Conservation (phyloP, 2,113 vertebrate genomes). For the Seriola dumerili region DNA sequence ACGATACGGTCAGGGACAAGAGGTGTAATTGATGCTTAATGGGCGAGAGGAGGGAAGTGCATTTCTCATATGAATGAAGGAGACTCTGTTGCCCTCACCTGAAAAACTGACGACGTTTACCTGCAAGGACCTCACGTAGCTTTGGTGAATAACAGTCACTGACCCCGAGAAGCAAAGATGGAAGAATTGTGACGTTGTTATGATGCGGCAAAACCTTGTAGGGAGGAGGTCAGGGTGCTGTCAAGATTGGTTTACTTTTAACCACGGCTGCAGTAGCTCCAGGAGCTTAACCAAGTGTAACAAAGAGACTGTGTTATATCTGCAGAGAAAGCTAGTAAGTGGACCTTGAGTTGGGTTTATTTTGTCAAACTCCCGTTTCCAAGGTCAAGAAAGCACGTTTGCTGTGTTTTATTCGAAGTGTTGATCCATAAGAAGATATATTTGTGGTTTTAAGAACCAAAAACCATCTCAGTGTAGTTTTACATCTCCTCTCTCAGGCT, state of each 20-base stretch:
- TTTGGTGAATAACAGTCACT: background rate
- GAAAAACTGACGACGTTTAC: too few relatives aligned
- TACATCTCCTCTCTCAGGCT: too few relatives aligned
- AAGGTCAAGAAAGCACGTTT: background rate
- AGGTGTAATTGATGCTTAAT: constrained; percentile 28
- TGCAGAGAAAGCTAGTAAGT: background rate
- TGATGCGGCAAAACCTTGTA: background rate
- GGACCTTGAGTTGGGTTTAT: background rate
- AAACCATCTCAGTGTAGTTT: too few relatives aligned
- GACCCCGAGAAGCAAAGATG: background rate
- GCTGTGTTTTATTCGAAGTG: too few relatives aligned
- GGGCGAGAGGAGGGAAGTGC: background rate
- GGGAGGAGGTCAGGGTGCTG: background rate
- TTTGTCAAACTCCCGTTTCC: background rate
- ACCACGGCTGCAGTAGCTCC: background rate
- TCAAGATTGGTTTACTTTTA: too few relatives aligned
- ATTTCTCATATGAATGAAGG: constrained; percentile 15
- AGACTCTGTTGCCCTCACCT: background rate
- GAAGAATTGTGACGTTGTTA: background rate
- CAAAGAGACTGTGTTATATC: background rate
- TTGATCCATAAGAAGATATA: too few relatives aligned
- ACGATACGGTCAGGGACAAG: background rate
- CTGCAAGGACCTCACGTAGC: background rate
- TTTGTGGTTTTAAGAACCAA: too few relatives aligned
- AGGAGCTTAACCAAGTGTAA: background rate